Percentiles rank a stretch among this genome's conserved stretches.
phyloP scores from a whole-genome alignment of 2,797 vertebrate species.

The Vultur gryphus region DNA sequence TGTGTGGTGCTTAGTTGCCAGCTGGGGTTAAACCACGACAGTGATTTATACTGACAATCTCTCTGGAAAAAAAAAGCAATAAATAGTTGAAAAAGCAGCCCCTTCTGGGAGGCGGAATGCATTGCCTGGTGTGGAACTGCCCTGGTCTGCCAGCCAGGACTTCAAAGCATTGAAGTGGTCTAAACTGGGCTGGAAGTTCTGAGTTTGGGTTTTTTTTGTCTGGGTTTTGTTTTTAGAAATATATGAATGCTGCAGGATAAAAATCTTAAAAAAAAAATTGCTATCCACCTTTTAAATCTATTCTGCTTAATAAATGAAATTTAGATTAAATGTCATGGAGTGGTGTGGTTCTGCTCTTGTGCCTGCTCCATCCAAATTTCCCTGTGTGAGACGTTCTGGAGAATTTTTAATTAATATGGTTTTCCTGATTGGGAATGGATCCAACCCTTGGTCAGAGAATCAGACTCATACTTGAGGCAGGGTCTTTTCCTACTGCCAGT shows the following conservation, averaged over 20 bases:
- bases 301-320: not conserved
- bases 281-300: not conserved
- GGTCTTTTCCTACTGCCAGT: not conserved
- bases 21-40: too few relatives aligned
- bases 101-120: too few relatives aligned
- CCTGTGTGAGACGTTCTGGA: not conserved
- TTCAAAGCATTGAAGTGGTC: not conserved
- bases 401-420: not conserved
- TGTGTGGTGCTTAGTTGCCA: too few relatives aligned
- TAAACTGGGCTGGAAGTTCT: not conserved
- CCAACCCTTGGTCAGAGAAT: not conserved
- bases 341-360: not conserved
- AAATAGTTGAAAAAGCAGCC: too few relatives aligned
- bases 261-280: not conserved
- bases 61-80: too few relatives aligned
- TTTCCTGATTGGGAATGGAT: not conserved
- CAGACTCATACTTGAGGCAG: not conserved
- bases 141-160: not conserved
- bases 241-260: not conserved
- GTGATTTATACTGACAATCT: not conserved
- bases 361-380: not conserved
- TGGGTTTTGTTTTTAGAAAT: not conserved
- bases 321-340: not conserved
- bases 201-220: not conserved
- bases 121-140: too few relatives aligned